A percentile compares a stretch with the other conserved stretches of the same genome.
Conservation (phyloP, 1,140 invertebrate species). For the Sinonovacula constricta region DNA sequence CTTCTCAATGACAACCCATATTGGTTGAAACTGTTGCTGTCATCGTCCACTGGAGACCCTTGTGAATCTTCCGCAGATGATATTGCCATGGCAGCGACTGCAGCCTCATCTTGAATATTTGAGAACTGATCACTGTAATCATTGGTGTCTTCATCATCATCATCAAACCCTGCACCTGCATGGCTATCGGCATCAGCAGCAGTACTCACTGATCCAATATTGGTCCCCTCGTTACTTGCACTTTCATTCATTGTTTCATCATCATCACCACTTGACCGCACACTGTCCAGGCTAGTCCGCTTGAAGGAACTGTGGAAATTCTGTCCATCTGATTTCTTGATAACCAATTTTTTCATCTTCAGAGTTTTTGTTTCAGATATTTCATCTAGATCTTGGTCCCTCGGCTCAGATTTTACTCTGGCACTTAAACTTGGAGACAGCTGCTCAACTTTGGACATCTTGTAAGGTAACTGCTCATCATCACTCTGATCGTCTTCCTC, state of each 20-base stretch:
- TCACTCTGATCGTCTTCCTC: not conserved
- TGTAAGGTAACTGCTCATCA: no score
- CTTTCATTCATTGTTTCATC: conserved; percentile 7
- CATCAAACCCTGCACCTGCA: not conserved
- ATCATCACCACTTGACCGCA: conserved; percentile 9
- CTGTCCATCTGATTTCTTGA: conserved; percentile 64
- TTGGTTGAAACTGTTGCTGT: conserved; percentile 2
- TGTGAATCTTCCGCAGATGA: conserved; percentile 33
- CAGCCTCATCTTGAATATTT: conserved; percentile 15
- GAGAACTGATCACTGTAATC: conserved; percentile 27
- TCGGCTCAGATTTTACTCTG: no score
- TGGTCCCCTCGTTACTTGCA: not conserved
- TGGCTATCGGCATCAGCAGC: conserved; percentile 34
- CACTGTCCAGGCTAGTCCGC: conserved; percentile 34
- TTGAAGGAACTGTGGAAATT: conserved; percentile 64
- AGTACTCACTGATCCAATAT: not conserved
- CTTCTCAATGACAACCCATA: not conserved
- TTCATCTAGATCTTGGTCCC: no score
- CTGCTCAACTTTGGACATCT: no score
- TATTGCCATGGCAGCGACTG: conserved; percentile 8
- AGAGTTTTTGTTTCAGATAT: not conserved
- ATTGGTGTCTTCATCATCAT: conserved; percentile 44
- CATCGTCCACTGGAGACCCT: conserved; percentile 26
- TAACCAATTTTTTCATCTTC: conserved; percentile 64
- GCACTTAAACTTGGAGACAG: no score